Evolutionary conservation across 23 tunicate genomes (phyloP), one percentile per base, ranked within the genome.

Genomic region (Trididemnum clinides): DNA sequence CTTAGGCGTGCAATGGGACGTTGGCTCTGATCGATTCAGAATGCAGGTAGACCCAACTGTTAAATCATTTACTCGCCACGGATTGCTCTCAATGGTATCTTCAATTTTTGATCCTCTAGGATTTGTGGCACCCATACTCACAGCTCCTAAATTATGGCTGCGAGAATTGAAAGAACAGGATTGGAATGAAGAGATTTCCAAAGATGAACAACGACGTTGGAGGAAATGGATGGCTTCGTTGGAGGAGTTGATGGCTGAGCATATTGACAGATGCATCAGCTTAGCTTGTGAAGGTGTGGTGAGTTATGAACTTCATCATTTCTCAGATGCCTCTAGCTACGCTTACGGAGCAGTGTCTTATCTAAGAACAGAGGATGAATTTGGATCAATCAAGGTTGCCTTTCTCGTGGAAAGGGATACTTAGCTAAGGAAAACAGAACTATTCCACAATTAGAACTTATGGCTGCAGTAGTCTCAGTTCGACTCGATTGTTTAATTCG

Each of bases 301-400:
- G 66, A 59, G 22, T 23, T 59, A 59, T 5, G 20, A 59, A n/a
- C 66, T 59, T 12, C 66, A 59, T n/a, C 66, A 59, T 28, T 59
- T 59, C 23, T 23, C 66, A 10, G 20, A 59, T 27, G 66, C 66
- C 5, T 59, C 66, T 59, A 23, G 22, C 5, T 59, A 19, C 5
- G 66, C 66, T 59, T 59, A 59, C 23, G 66, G 66, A 10, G 66
- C 22, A 59, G 66, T 28, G 39, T 70, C 39, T 23, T 70, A 70
- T 28, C 15, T 70, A 4, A 33, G 77, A 33, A 70, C 39, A 26
- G 77, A 5, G 18, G 39, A 70, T 10, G 18, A 6, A 6, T 12
- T 26, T 23, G 39, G 39, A 12, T 3, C 20, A 15, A 59, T 20
- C 22, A 3, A 4, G 5, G 20, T 23, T 59, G 20, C 22, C 66